Evolutionary conservation across 2,113 vertebrate species (phyloP), one percentile per base, ranked within the genome.

Genomic region (Thermophis baileyi): DNA sequence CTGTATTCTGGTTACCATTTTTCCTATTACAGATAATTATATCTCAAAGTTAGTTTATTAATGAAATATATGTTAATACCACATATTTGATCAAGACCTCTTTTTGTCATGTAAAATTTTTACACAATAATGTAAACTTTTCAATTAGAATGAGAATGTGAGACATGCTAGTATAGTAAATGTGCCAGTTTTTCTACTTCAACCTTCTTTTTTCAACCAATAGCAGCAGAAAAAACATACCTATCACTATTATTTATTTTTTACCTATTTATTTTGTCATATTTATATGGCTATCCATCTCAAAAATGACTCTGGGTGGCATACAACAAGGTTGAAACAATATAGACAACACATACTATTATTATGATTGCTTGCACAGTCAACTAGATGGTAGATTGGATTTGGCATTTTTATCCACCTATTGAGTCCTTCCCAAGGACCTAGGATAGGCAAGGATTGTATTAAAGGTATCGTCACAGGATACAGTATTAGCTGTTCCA

Each of bases 151-250:
- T 51, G 11, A 88, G 47, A 40, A 53, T 6, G 12, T 91, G 9
- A 1, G 47, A 6, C 85, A 91, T 63, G 6, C 87, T 40, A 0
- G 0, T 35, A 4, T 89, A 57, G 40, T 93, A 93, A 24, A 1
- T 46, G 24, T 6, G 0, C 35, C 89, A 27, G 22, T 85, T 50
- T 91, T 85, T 85, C 90, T 53, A 91, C 51, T 90, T 47, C 47
- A 47, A 2, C 49, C 49, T 50, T 53, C 25, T 89, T 89, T 24
- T 60, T 91, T 53, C 81, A 89, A 91, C 87, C 90, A 91, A 51
- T 60, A 90, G 90, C 74, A 91, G 90, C 87, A 90, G 92, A 60
- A 54, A 91, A 85, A 7, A 55, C 22, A 81, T 85, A 81, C 30
- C 40, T 5, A 88, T 94, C 89, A 94, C 14, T 11, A 35, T 53